Evolutionary conservation across 2,797 vertebrate species (phyloP), one percentile per base, ranked within the genome.

Genomic region (Dicrostonyx torquatus): DNA sequence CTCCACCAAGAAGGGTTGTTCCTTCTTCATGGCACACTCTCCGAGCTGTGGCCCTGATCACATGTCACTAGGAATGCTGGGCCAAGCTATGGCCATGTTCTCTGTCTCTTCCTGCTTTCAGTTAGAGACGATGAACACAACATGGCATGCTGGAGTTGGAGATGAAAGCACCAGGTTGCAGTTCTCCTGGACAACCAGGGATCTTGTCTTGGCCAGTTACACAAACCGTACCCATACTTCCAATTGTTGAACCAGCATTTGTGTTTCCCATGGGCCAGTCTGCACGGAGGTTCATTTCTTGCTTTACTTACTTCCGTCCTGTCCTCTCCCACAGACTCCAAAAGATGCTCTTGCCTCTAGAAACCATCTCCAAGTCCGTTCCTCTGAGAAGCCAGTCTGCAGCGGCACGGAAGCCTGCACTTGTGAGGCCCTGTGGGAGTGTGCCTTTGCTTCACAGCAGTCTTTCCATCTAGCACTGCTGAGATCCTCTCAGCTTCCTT

Each of bases 51-150:
- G 53, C 6, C 17, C 85, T 60, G n/a, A 7, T 86, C 26, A 26
- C 73, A 29, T 13, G 29, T 48, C 31, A 4, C 34, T 4, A 15
- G n/a, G n/a, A 14, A 13, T 0, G 9, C n/a, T 31, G 40, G 60
- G 55, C 22, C 26, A 13, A 9, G 58, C 5, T 14, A 10, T 24
- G 22, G 18, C 37, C 37, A 1, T 1, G 9, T 8, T 18, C 34
- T 43, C 13, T n/a, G 12, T 48, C n/a, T 43, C 20, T n/a, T 43
- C 37, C 6, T 24, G 45, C 75, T 20, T 66, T 37, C 3, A 15
- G 14, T 22, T 15, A 8, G 9, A 20, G 78, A 20, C 1, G 29
- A 1, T 2, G 3, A 24, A 29, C 1, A 22, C 40, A 14, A 24
- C 17, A 6, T 0, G 62, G 24, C 18, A 22, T 14, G 24, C 34